Conservation (phyloP, 2,888 invertebrate species). For the Caenorhabditis sp. region DNA sequence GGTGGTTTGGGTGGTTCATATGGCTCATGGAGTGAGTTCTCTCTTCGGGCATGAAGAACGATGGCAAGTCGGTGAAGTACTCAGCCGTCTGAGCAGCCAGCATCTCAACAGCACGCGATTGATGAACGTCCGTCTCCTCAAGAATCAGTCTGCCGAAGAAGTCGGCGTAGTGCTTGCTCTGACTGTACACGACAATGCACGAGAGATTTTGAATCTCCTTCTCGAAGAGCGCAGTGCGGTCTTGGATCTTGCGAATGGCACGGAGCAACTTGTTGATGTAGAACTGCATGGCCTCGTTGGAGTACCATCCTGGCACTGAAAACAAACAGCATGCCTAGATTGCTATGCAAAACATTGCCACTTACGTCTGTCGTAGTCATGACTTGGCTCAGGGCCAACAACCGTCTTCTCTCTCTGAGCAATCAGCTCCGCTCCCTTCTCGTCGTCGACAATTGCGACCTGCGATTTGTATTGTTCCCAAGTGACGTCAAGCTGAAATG, state of each 20-base stretch:
- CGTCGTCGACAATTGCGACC: conserved; percentile 18
- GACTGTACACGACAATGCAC: conserved; percentile 15
- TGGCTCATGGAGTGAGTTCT: too few species aligned
- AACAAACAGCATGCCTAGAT: not conserved
- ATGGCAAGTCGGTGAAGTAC: too few species aligned
- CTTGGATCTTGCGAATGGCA: conserved; percentile 45
- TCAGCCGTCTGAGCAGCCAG: too few species aligned
- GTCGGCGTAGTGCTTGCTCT: conserved; percentile 21
- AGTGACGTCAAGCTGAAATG: conserved; percentile 30
- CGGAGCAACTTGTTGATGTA: conserved; percentile 46
- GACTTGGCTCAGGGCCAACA: conserved; percentile 16
- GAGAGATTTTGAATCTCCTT: conserved; percentile 34
- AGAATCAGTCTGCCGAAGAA: conserved; percentile 24
- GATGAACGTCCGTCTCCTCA: conserved; percentile 11
- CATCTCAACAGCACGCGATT: too few species aligned
- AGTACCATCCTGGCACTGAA: conserved; percentile 49
- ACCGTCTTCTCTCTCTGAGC: conserved; percentile 17
- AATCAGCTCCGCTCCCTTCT: conserved; percentile 1
- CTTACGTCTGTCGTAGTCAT: conserved; percentile 37
- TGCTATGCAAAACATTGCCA: not conserved
- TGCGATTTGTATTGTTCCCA: conserved; percentile 18
- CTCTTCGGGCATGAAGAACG: too few species aligned
- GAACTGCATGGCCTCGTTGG: conserved; percentile 38
- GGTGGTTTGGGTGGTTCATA: too few species aligned
- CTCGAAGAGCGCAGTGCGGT: conserved; percentile 19